Evolutionary conservation across 2,888 invertebrate genomes (phyloP), one percentile per base, ranked within the genome.

Genomic region (Hirtodrosophila confusa): DNA sequence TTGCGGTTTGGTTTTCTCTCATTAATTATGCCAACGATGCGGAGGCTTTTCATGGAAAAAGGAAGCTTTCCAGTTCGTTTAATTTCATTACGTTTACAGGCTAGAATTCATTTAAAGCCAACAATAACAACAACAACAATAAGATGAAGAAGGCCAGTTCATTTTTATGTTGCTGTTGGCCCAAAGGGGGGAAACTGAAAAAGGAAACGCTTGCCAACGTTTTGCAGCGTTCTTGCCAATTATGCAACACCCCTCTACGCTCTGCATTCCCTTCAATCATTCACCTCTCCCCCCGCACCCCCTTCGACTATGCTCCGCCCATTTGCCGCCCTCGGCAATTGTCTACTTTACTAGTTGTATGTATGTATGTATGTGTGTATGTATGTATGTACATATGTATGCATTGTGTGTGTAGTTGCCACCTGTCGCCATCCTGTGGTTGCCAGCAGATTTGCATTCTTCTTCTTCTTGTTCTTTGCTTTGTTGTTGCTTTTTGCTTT

Each of bases 61-160:
- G 80, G 85, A 80, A 78, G 82, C 80, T 80, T 80, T 80, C 80
- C 80, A 80, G 85, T 80, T 80, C 76, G 85, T 80, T 80, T 78
- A 71, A 51, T 80, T 80, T 78, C 74, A 80, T 80, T 74, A 69
- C 74, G 69, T 69, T 73, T 69, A 44, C 74, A 74, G 73, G 64
- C 66, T 78, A 80, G 80, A 80, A 84, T 80, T 67, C 70, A 74
- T 44, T 75, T 61, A 49, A 55, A 51, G 8, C 39, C 29, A 61
- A 48, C 58, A 75, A 27, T 54, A 50, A 17, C 17, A 27, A 27
- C 27, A 17, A 53, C 17, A 54, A 33, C 48, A 40, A 12, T 41
- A 63, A 23, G 58, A 57, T 36, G 65, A 61, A 50, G 63, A 68
- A 67, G 80, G 77, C 75, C 80, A 68, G 62, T 67, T 61, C 70